Evolutionary conservation across 2,113 vertebrate genomes (phyloP), one percentile per base, ranked within the genome.

Genomic region (Misgurnus mizolepis): DNA sequence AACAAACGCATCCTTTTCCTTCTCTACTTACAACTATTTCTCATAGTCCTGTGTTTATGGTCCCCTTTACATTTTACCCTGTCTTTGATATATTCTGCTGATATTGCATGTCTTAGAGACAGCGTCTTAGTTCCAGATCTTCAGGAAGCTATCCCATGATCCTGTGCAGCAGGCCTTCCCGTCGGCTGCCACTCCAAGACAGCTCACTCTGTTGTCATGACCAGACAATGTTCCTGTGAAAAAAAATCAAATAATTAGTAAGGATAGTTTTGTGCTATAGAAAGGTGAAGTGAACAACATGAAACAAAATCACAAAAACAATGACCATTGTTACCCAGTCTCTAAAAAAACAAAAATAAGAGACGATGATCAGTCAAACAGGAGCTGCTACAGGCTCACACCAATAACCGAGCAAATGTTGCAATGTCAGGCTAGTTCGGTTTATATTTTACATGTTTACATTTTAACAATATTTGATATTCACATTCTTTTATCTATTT

Each of bases 131-230:
- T 99, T 99, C 98, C 98, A 99, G 80, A 99, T 90, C 90, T 99
- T 99, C 87, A 99, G 95, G 92, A 99, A 99, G 91, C 96, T 99
- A 89, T 99, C 98, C 97, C 98, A 99, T 88, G 98, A 99, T 80
- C 98, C 98, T 0, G 98, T 99, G 84, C 96, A 95, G 81, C 94
- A 95, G 0, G 98, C 98, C 97, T 98, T 99, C 34, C 98, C 98
- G 0, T 99, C 96, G 0, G 94, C 69, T 0, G 96, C 95, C 73
- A 99, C 95, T 0, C 98, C 98, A 56, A 98, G 93, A 81, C 98
- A 99, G 93, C 97, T 99, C 85, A 99, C 97, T 69, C 97, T 94
- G 92, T 99, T 99, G 88, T 99, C 97, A 0, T 99, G 98, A 80
- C 98, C 98, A 2, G 97, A 96, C 82, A 99, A 90, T 68, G 95